Conservation (phyloP, 2,113 vertebrate species). For the Indri indri region DNA sequence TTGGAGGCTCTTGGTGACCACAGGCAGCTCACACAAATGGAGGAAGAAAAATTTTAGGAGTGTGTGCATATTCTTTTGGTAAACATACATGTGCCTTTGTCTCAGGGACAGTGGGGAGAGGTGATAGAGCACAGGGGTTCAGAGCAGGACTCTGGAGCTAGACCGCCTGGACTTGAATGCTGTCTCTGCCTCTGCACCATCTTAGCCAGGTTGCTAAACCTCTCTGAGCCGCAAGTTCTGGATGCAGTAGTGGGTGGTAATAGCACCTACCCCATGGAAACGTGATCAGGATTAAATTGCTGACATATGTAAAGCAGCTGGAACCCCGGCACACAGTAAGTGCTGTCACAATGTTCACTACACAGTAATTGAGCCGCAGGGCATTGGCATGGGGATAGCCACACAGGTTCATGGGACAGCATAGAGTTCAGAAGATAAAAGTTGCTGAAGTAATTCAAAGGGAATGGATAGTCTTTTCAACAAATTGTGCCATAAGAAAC, state of each 20-base stretch:
- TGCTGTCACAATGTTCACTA: not conserved
- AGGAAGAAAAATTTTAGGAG: not conserved
- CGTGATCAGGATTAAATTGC: not conserved
- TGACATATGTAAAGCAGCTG: not conserved
- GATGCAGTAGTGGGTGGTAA: not conserved
- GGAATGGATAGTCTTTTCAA: not conserved
- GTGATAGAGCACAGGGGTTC: no score
- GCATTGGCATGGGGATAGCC: not conserved
- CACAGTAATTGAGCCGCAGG: not conserved
- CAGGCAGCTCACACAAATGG: not conserved
- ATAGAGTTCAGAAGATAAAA: not conserved
- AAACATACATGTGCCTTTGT: not conserved
- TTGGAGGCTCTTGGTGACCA: not conserved
- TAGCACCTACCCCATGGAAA: not conserved
- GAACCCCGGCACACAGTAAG: not conserved
- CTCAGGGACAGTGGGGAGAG: not conserved
- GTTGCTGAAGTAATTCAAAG: not conserved
- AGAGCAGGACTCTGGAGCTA: not conserved
- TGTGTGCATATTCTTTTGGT: not conserved
- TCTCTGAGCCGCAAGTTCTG: not conserved
- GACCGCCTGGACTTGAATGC: not conserved
- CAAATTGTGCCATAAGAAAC: not conserved
- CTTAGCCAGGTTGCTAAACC: not conserved
- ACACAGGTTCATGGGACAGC: not conserved
- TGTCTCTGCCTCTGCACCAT: not conserved